phyloP scores from a whole-genome alignment of 2,888 invertebrate genomes.

The Amphipyra berbera region DNA sequence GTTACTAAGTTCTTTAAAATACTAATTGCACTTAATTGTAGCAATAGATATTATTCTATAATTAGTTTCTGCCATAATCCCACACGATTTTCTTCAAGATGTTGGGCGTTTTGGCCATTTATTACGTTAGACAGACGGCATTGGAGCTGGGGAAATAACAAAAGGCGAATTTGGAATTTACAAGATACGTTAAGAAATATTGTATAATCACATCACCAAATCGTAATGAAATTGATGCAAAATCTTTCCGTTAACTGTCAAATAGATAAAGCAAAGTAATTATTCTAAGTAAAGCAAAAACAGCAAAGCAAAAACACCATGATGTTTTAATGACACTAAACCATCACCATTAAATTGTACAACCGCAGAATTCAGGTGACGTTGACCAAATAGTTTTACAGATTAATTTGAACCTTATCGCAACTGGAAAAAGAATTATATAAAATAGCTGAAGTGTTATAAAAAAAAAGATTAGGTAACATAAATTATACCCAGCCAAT shows the following conservation, averaged over 20 bases:
- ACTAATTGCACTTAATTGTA: conserved; percentile 11
- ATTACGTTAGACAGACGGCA: neutral
- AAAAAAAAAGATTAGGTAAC: conserved; percentile 21
- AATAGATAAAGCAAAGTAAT: conserved; percentile 38
- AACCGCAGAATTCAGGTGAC: conserved; percentile 56
- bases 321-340: conserved; percentile 61
- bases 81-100: neutral
- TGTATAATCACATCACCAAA: conserved; percentile 10
- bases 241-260: conserved; percentile 58
- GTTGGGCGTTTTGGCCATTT: neutral
- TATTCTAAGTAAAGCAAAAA: conserved; percentile 40
- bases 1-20: neutral
- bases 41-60: conserved; percentile 1
- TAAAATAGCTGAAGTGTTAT: neutral
- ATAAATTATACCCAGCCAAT: conserved; percentile 26
- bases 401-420: conserved; percentile 41
- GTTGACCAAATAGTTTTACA: conserved; percentile 34
- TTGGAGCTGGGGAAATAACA: no score
- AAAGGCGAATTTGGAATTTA: no score
- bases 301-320: conserved; percentile 63
- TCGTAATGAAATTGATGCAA: conserved; percentile 37
- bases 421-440: conserved; percentile 29
- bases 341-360: conserved; percentile 56
- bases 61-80: neutral
- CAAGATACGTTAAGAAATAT: no score